These are phyloP conservation scores for Cephalopterus ornatus DNA, from an alignment of 2,113 vertebrate species.

Conservation along the genomic window DNA sequence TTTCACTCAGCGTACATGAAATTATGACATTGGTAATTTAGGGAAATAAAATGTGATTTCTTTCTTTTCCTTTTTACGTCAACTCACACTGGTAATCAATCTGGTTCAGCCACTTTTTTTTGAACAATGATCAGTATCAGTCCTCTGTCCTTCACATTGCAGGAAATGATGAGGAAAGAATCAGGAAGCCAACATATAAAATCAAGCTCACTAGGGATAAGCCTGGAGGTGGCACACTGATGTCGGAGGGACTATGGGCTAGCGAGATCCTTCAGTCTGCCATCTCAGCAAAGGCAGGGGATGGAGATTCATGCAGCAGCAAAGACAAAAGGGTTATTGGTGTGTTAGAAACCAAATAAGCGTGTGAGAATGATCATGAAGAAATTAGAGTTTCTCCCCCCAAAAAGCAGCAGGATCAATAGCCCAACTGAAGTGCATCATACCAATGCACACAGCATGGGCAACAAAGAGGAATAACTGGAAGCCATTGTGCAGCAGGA, in stretches of 20 bases:
- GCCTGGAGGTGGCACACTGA: background rate
- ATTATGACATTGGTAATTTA: background rate
- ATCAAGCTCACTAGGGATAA: background rate
- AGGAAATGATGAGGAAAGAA: background rate
- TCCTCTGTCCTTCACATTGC: background rate
- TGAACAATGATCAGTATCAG: background rate
- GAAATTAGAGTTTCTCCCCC: background rate
- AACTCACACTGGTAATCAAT: background rate
- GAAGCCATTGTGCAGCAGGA: background rate
- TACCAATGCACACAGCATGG: background rate
- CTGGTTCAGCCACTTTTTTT: background rate
- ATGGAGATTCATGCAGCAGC: background rate
- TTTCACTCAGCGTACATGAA: background rate
- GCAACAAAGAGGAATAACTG: background rate
- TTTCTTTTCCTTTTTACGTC: background rate
- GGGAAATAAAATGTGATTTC: background rate
- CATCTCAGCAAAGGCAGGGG: background rate
- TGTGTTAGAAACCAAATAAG: background rate
- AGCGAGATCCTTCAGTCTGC: background rate
- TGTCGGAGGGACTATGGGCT: background rate
- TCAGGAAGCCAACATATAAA: background rate
- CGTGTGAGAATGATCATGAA: background rate
- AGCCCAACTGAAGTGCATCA: background rate
- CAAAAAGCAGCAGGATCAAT: background rate
- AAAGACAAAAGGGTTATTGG: background rate